phyloP scores from a whole-genome alignment of 23 tunicate genomes.

The Phallusia fumigata region DNA sequence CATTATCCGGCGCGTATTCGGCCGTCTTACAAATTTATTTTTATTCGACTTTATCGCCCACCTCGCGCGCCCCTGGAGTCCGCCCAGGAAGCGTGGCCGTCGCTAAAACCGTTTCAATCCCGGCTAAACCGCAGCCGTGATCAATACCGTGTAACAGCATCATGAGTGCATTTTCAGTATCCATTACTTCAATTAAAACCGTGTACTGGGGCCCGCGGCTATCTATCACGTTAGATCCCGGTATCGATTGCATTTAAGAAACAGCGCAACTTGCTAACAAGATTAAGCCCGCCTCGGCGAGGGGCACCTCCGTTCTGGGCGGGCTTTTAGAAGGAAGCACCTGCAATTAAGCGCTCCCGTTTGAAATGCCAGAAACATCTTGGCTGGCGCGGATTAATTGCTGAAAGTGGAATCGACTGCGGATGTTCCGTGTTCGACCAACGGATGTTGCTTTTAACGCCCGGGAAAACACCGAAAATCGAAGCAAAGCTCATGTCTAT shows the following conservation, averaged over 20 bases:
- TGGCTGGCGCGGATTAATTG: not conserved
- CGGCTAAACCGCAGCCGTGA: constrained; percentile 11
- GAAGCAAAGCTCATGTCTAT: no score
- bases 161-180: constrained; percentile 40
- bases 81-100: not conserved
- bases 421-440: not conserved
- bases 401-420: constrained; percentile 8
- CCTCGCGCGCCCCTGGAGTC: not conserved
- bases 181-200: constrained; percentile 43
- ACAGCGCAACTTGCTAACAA: constrained; percentile 21
- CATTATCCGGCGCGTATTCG: constrained; percentile 14
- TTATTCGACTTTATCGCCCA: constrained; percentile 11
- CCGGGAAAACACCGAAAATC: no score
- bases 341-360: not conserved
- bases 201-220: constrained; percentile 29
- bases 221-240: constrained; percentile 20
- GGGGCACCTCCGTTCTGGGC: not conserved
- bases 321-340: not conserved
- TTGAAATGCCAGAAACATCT: constrained; percentile 1
- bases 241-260: constrained; percentile 23
- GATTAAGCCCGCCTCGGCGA: constrained; percentile 15
- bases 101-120: constrained; percentile 30
- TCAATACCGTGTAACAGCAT: constrained; percentile 38
- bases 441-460: constrained; percentile 3
- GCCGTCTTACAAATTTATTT: constrained; percentile 9